Conservation (phyloP, 2,113 vertebrate genomes). For the Equus quagga region DNA sequence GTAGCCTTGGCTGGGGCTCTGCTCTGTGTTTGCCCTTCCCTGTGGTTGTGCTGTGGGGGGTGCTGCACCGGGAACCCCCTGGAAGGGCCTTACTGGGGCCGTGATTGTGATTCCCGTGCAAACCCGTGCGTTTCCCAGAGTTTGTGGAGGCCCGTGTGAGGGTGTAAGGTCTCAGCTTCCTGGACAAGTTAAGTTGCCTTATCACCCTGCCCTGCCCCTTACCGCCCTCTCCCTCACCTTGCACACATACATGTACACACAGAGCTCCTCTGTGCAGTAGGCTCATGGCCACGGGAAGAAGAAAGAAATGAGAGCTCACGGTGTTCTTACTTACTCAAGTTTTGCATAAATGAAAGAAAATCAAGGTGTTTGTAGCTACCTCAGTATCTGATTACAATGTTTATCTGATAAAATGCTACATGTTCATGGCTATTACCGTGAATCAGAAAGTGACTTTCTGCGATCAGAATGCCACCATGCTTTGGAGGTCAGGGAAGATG, state of each 20-base stretch:
- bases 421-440: neutral
- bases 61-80: rapidly evolving
- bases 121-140: neutral
- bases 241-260: neutral
- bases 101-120: neutral
- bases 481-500: neutral
- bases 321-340: neutral
- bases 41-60: neutral
- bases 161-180: neutral
- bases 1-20: neutral
- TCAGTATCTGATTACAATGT: neutral
- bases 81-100: neutral
- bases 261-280: neutral
- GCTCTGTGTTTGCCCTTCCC: no score
- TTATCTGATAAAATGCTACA: neutral
- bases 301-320: neutral
- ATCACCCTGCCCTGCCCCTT: neutral
- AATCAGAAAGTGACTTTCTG: neutral
- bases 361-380: neutral
- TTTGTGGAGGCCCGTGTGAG: neutral
- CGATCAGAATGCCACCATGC: neutral
- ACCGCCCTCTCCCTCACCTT: neutral
- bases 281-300: neutral
- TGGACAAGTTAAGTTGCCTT: neutral
- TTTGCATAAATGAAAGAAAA: neutral